These are phyloP conservation scores for Plectrocnemia conspersa DNA, from an alignment of 1,140 invertebrate species.

Conservation along the genomic window DNA sequence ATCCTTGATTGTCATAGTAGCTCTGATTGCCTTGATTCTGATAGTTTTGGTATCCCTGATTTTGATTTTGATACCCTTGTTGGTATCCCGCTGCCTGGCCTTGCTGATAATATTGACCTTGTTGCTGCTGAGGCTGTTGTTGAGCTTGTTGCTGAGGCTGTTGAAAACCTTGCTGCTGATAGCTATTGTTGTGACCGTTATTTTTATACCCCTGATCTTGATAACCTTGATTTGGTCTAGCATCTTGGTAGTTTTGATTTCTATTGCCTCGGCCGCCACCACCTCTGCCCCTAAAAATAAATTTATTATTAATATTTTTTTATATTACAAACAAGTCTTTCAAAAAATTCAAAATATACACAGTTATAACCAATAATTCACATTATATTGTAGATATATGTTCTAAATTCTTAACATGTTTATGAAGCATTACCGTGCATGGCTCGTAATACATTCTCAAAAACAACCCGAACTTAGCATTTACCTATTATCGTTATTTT, in stretches of 20 bases:
- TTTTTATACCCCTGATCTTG: constrained; percentile 33
- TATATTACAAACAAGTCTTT: background rate
- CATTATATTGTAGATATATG: no score
- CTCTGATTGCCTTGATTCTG: constrained; percentile 27
- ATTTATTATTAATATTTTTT: background rate
- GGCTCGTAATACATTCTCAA: no score
- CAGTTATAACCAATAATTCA: no score
- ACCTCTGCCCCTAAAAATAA: constrained; percentile 8
- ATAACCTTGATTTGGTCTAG: constrained; percentile 30
- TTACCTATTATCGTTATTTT: constrained; percentile 36
- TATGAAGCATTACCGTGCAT: background rate
- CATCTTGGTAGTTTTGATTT: constrained; percentile 30
- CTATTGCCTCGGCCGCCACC: constrained; percentile 24
- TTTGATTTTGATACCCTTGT: constrained; percentile 28
- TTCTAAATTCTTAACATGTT: background rate
- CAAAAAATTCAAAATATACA: no score
- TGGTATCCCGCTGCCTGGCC: no score
- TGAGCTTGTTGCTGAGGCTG: constrained; percentile 11
- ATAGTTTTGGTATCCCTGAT: constrained; percentile 15
- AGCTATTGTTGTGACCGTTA: constrained; percentile 27
- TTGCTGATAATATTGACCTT: no score
- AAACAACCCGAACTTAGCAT: background rate
- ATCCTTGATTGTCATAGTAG: constrained; percentile 7
- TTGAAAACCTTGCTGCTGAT: background rate
- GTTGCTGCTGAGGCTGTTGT: no score